These are phyloP conservation scores for Balearica regulorum DNA, from an alignment of 2,797 vertebrate species.

Conservation along the genomic window DNA sequence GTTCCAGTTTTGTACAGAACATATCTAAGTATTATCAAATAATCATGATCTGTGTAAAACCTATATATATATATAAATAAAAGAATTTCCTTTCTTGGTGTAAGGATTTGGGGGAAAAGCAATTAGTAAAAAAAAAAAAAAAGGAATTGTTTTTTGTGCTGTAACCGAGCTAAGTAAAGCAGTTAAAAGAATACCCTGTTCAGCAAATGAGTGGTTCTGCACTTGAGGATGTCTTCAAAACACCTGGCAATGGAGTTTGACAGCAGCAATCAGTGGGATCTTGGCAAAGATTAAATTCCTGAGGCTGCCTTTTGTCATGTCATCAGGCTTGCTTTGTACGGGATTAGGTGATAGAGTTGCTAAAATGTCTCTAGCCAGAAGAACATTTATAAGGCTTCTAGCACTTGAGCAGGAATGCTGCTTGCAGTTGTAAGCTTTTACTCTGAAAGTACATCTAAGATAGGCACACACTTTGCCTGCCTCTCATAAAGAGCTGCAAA, in stretches of 20 bases:
- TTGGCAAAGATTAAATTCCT: neutral
- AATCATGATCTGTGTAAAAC: neutral
- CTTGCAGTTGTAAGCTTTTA: neutral
- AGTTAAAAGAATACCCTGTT: neutral
- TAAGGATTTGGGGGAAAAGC: neutral
- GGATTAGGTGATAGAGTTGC: neutral
- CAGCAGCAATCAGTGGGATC: neutral
- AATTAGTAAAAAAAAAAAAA: neutral
- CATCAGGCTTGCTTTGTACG: neutral
- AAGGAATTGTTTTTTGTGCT: neutral
- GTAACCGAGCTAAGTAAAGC: neutral
- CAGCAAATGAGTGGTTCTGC: neutral
- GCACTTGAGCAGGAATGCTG: neutral
- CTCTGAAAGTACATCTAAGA: no score
- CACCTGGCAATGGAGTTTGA: neutral
- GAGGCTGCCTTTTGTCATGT: neutral
- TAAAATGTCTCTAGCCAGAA: neutral
- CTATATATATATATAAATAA: accelerated
- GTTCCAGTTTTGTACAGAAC: neutral
- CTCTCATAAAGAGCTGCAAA: neutral
- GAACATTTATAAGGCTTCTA: neutral
- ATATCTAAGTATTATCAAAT: neutral
- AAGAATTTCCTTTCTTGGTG: neutral
- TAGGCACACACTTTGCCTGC: neutral
- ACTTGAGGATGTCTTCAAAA: neutral